Base-by-base conservation (phyloP, 2,888 invertebrate species). In the Mythimna loreyi region DNA sequence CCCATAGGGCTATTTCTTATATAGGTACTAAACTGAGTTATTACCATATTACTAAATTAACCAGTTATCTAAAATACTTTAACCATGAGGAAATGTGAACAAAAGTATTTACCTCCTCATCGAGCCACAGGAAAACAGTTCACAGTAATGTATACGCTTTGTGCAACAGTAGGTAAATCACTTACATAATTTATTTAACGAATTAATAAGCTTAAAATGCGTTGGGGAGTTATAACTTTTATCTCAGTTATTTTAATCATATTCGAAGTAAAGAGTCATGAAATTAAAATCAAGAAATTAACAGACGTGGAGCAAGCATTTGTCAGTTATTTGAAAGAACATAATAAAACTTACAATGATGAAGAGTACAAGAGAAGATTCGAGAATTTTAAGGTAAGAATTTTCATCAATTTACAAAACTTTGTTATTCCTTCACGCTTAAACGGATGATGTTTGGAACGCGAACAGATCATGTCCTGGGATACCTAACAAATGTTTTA, bases 371-470 rank as follows among this genome's bases (percentile, higher is more conserved):
- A 28, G 2, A 67, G 25, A 21, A 83, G 91, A 43, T 74, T 87
- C 30, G 5, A 68, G 2, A 75, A 85, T 74, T 90, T 88, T 71
- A 85, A 88, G 86, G 91, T 90, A 64, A 67, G 86, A 21, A 36
- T 28, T 47, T 16, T 33, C 19, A n/a, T 9, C 0, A 16, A 23
- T 36, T 36, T 36, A 13, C 3, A 36, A n/a, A n/a, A n/a, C n/a
- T 36, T 33, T 33, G 33, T 33, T 11, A 11, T 33, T 33, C 11
- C 33, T 33, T 33, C 11, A 33, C 33, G 33, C 9, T 33, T 9
- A 33, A 33, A 36, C 11, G 2, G 33, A 11, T 11, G 11, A 36
- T 11, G 11, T 36, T 36, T 36, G 33, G 33, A 36, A 11, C 33
- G 11, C 11, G 0, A 11, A 11, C 11, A 36, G 33, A 36, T 11